These are phyloP conservation scores for Conomelus anceps DNA, from an alignment of 2,888 invertebrate genomes.

Conservation along the genomic window DNA sequence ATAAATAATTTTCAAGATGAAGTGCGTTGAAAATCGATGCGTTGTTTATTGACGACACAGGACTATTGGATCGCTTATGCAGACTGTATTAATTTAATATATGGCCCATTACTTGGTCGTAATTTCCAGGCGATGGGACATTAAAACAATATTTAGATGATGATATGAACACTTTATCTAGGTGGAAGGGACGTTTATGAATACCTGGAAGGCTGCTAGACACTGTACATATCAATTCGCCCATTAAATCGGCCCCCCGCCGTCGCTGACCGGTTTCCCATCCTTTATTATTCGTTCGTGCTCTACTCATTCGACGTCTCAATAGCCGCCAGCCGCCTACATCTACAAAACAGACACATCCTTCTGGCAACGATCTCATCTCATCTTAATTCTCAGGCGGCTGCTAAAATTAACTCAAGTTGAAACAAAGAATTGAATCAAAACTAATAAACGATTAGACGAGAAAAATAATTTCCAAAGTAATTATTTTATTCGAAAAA, in stretches of 20 bases:
- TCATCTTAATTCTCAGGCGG: background rate
- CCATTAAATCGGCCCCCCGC: background rate
- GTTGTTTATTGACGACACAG: background rate
- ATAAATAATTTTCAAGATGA: no score
- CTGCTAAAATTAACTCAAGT: no score
- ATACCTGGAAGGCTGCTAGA: background rate
- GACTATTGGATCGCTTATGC: background rate
- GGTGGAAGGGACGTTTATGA: constrained; percentile 4
- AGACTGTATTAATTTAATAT: background rate
- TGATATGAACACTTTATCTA: constrained; percentile 6
- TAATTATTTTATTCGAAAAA: no score
- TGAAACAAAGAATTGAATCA: no score
- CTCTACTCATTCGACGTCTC: background rate
- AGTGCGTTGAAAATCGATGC: background rate
- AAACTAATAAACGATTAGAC: no score
- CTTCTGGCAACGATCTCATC: background rate
- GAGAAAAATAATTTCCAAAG: no score
- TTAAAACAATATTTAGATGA: constrained; percentile 7
- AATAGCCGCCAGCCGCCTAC: no score
- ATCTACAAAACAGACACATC: background rate
- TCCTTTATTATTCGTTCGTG: background rate
- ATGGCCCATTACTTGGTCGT: background rate
- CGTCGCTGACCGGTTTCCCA: background rate
- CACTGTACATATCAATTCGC: constrained; percentile 4
- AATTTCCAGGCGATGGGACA: background rate